phyloP scores from a whole-genome alignment of 1,140 invertebrate genomes.

The Sarcophaga peregrina region DNA sequence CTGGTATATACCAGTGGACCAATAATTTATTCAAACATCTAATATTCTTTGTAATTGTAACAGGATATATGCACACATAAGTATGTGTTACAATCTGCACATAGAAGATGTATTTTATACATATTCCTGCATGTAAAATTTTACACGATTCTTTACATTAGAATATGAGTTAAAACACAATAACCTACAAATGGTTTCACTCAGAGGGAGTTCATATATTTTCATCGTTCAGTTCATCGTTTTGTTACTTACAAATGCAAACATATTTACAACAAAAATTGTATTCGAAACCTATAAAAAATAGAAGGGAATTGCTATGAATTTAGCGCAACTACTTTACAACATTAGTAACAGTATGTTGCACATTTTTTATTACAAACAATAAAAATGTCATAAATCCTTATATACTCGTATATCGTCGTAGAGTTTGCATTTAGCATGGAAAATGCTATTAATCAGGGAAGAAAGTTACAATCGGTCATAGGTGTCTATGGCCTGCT shows the following conservation, averaged over 20 bases:
- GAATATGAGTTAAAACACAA: neutral
- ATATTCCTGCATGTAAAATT: no score
- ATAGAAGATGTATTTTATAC: no score
- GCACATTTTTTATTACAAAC: slow-evolving; percentile 20
- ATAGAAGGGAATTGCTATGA: neutral
- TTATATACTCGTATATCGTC: neutral
- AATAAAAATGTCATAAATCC: slow-evolving; percentile 23
- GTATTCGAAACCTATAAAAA: slow-evolving; percentile 2
- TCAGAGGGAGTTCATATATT: neutral
- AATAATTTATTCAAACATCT: neutral
- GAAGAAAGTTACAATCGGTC: no score
- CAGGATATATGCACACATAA: neutral
- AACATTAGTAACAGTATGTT: slow-evolving; percentile 22
- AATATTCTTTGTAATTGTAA: neutral
- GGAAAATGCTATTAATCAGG: neutral
- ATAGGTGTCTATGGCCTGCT: no score
- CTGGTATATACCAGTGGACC: no score
- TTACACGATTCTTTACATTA: no score
- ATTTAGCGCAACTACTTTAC: neutral
- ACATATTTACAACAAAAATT: neutral
- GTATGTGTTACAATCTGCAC: neutral
- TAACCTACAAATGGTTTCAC: slow-evolving; percentile 20
- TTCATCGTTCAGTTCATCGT: neutral
- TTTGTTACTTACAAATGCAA: neutral
- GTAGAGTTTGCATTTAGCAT: neutral